Percentiles rank a stretch among this genome's conserved stretches.
Conservation (phyloP, 2,888 invertebrate genomes). For the Cryptocephalus moraei region DNA sequence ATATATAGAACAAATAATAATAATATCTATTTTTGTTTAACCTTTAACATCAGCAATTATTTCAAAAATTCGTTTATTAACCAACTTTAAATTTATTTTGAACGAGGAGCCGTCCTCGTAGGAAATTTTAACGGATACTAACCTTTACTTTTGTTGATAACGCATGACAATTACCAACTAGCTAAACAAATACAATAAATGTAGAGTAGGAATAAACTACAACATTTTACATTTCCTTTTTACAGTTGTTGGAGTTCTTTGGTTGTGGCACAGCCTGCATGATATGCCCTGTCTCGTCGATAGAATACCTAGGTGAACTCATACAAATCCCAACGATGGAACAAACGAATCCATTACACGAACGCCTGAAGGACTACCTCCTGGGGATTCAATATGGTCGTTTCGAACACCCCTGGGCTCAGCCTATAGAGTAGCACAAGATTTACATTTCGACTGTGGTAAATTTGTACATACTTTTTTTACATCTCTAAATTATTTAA, state of each 20-base stretch:
- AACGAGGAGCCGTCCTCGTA: too few species aligned
- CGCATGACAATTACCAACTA: too few species aligned
- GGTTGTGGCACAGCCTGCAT: slow-evolving; percentile 97
- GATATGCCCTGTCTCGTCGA: slow-evolving; percentile 82
- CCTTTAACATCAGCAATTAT: too few species aligned
- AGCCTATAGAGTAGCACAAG: slow-evolving; percentile 44
- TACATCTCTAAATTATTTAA: too few species aligned
- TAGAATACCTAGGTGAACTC: slow-evolving; percentile 63
- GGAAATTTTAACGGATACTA: too few species aligned
- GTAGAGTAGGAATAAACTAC: too few species aligned
- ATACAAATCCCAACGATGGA: slow-evolving; percentile 65
- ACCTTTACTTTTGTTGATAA: too few species aligned
- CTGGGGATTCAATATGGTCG: slow-evolving; percentile 86
- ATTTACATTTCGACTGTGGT: slow-evolving; percentile 10
- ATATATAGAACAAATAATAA: too few species aligned
- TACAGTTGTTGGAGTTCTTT: slow-evolving; percentile 87
- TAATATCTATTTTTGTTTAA: too few species aligned
- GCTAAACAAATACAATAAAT: too few species aligned
- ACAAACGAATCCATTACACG: slow-evolving; percentile 63
- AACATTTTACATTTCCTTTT: slow-evolving; percentile 21
- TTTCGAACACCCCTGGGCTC: slow-evolving; percentile 72
- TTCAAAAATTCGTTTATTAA: too few species aligned
- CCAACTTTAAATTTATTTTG: too few species aligned
- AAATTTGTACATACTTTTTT: not conserved
- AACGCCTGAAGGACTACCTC: slow-evolving; percentile 63